Evolutionary conservation across 64 coral and sea anemone genomes (phyloP), one percentile per base, ranked within the genome.

Genomic region (Trachythela sp.): DNA sequence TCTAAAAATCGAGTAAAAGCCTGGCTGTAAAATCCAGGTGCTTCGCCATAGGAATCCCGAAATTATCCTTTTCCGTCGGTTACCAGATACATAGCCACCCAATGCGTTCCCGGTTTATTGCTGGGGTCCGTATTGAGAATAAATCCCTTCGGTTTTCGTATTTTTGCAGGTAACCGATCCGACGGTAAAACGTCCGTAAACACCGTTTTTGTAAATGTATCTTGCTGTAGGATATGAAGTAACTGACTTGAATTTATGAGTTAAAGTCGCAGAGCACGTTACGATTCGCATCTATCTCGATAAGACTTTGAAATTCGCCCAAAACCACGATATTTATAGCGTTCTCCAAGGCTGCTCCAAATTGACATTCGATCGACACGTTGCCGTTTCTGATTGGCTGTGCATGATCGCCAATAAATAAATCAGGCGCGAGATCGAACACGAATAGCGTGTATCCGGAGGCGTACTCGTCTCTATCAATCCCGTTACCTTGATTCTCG

Each of bases 341-440:
- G 30, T 41, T 51, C 22, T 36, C 31, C 30, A 83, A 4, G 24
- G 52, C 88, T 11, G 88, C 43, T 40, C 36, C 37, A 34, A 89
- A 89, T 34, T 89, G 64, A 35, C 77, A 43, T 27, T 72, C 58
- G 24, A 75, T 18, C 24, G 15, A 38, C 9, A 88, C 58, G 35
- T 88, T 88, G 22, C 87, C 87, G 22, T 75, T 33, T 8, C 40
- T 30, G 14, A 59, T 43, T 39, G 36, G 58, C 8, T 88, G 29
- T 18, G 70, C 15, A 71, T 70, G 56, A 88, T n/a, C 27, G 13
- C 54, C 40, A 41, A 35, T 24, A 40, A 32, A 67, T 29, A 88
- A 22, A 37, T 89, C 88, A 29, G 67, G 67, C 24, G 77, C 52
- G 20, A 90, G 84, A 85, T 90, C 89, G 80, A 85, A 90, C 34